These are phyloP conservation scores for Acronicta leporina DNA, from an alignment of 2,888 invertebrate genomes.

Conservation along the genomic window DNA sequence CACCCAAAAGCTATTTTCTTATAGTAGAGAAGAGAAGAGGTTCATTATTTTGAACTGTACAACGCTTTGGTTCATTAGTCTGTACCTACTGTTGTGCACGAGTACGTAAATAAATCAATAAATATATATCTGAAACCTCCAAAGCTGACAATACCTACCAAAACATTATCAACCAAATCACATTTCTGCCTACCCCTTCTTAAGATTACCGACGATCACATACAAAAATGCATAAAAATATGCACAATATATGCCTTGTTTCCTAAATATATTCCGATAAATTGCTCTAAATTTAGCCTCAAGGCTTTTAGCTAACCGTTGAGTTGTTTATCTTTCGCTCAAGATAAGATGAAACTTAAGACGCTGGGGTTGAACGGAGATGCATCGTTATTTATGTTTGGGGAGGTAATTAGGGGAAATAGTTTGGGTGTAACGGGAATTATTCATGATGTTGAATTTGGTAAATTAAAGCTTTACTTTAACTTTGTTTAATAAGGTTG, in stretches of 20 bases:
- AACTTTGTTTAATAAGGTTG: too few species aligned
- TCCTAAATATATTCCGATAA: conserved; percentile 34
- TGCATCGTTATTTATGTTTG: conserved; percentile 34
- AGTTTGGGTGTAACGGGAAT: neutral
- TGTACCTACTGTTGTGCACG: too few species aligned
- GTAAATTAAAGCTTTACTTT: too few species aligned
- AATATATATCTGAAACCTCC: too few species aligned
- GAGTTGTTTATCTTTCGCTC: conserved; percentile 52
- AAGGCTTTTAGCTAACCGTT: conserved; percentile 50
- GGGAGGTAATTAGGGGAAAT: conserved; percentile 24
- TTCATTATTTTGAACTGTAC: too few species aligned
- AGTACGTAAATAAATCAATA: too few species aligned
- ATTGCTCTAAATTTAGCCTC: conserved; percentile 38
- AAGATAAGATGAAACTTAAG: conserved; percentile 47
- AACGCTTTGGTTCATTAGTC: too few species aligned
- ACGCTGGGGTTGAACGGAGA: conserved; percentile 32
- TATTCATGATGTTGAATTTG: too few species aligned
- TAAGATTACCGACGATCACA: conserved; percentile 3
- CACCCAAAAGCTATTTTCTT: too few species aligned
- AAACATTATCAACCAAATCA: too few species aligned
- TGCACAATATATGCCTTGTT: conserved; percentile 7
- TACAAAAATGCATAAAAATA: conserved; percentile 23
- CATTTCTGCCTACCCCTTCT: neutral
- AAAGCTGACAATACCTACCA: too few species aligned
- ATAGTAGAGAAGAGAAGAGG: too few species aligned